A percentile compares a stretch with the other conserved stretches of the same genome.
Conservation (phyloP, 2,797 vertebrate genomes). For the Cyprinodon diabolis region DNA sequence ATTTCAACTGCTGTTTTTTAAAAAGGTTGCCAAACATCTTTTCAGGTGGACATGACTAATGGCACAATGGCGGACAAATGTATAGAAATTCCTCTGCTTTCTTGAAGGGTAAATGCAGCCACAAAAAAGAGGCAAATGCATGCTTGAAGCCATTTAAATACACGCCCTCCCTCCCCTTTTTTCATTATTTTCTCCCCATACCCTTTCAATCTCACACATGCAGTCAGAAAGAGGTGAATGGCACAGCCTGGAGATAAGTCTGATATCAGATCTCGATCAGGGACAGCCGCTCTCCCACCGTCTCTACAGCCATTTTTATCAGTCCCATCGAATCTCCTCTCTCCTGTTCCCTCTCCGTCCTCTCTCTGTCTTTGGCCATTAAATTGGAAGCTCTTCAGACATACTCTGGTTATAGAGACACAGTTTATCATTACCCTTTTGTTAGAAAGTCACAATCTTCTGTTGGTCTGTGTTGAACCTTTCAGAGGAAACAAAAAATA, state of each 20-base stretch:
- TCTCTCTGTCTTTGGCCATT: conserved; percentile 41
- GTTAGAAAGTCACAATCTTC: conserved; percentile 12
- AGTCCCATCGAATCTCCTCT: conserved; percentile 49
- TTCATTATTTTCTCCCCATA: conserved; percentile 10
- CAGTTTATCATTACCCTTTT: conserved; percentile 16
- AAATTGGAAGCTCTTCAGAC: conserved; percentile 34
- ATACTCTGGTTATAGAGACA: neutral
- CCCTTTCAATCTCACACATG: neutral
- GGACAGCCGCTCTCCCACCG: conserved; percentile 58
- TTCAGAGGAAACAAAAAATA: neutral
- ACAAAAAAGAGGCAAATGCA: conserved; percentile 9
- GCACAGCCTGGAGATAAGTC: conserved; percentile 58
- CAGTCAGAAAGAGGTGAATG: conserved; percentile 54
- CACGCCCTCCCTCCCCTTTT: conserved; percentile 7
- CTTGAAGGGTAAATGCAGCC: conserved; percentile 1
- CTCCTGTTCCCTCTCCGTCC: conserved; percentile 26
- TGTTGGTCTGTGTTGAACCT: neutral
- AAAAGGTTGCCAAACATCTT: no score
- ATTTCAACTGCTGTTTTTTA: neutral
- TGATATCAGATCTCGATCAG: conserved; percentile 62
- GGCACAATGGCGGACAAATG: neutral
- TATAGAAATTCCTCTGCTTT: neutral
- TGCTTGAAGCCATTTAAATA: conserved; percentile 10
- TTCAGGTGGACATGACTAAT: neutral
- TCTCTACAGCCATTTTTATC: conserved; percentile 50